phyloP scores from a whole-genome alignment of 2,797 vertebrate genomes.

The Lutra lutra region DNA sequence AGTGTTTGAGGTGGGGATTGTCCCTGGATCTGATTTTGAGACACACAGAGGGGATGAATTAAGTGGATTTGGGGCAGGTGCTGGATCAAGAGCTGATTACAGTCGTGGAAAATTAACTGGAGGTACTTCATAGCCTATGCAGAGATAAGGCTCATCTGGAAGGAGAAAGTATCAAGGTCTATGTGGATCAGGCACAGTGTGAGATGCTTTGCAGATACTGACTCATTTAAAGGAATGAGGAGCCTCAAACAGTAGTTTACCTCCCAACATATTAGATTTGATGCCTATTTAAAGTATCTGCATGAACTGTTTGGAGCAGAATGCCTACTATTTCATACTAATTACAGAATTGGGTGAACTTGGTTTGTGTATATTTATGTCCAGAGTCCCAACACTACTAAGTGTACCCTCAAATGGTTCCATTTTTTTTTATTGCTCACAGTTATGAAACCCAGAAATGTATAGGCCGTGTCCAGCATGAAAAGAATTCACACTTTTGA shows the following conservation, averaged over 20 bases:
- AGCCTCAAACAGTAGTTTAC: not conserved
- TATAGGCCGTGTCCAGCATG: not conserved
- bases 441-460: slow-evolving; percentile 32
- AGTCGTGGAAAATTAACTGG: not conserved
- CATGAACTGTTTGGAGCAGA: not conserved
- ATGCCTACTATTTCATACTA: not conserved
- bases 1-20: not conserved
- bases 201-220: not conserved
- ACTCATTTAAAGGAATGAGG: not conserved
- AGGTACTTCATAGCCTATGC: not conserved
- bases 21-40: not conserved
- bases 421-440: not conserved
- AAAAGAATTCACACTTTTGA: slow-evolving; percentile 50
- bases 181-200: not conserved
- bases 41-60: not conserved
- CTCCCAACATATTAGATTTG: not conserved
- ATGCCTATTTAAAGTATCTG: slow-evolving; percentile 26
- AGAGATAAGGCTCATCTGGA: not conserved
- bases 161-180: not conserved
- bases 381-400: slow-evolving; percentile 60
- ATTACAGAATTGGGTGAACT: slow-evolving; percentile 30
- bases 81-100: not conserved
- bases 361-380: not conserved
- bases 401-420: slow-evolving; percentile 18
- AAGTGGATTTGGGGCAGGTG: not conserved